These are phyloP conservation scores for Eupithecia insigniata DNA, from an alignment of 2,888 invertebrate genomes.

Conservation along the genomic window DNA sequence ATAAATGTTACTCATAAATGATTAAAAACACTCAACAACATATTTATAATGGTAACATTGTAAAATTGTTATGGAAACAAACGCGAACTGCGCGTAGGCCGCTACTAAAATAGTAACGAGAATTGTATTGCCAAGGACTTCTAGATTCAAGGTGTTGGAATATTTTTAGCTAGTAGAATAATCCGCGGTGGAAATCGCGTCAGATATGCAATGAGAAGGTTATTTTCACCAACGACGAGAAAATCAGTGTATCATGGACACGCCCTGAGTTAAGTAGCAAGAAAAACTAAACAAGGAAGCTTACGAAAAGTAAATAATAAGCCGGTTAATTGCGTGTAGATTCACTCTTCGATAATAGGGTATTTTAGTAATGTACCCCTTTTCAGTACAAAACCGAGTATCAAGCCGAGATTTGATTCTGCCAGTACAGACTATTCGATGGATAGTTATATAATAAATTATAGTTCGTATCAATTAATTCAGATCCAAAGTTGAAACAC, in stretches of 20 bases:
- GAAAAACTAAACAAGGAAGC: background rate
- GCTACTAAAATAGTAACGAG: slow-evolving; percentile 61
- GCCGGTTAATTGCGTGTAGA: background rate
- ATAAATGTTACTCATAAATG: slow-evolving; percentile 18
- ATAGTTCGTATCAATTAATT: background rate
- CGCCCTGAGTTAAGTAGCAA: background rate
- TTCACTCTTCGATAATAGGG: background rate
- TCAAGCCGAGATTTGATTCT: background rate
- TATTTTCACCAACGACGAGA: background rate
- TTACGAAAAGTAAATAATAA: background rate
- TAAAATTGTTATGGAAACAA: slow-evolving; percentile 30
- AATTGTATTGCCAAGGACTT: slow-evolving; percentile 64
- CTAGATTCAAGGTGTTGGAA: slow-evolving; percentile 20
- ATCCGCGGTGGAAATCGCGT: background rate
- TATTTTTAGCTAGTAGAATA: background rate
- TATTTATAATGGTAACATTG: slow-evolving; percentile 21
- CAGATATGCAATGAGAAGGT: background rate
- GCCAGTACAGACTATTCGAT: background rate
- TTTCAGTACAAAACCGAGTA: background rate
- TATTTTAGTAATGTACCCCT: too few species aligned
- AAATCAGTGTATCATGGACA: background rate
- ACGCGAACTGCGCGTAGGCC: slow-evolving; percentile 46
- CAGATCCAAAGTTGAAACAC: background rate
- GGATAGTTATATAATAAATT: too few species aligned
- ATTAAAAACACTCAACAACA: too few species aligned